Evolutionary conservation across 2,113 vertebrate species (phyloP).

Genomic region (Hystrix cristata): DNA sequence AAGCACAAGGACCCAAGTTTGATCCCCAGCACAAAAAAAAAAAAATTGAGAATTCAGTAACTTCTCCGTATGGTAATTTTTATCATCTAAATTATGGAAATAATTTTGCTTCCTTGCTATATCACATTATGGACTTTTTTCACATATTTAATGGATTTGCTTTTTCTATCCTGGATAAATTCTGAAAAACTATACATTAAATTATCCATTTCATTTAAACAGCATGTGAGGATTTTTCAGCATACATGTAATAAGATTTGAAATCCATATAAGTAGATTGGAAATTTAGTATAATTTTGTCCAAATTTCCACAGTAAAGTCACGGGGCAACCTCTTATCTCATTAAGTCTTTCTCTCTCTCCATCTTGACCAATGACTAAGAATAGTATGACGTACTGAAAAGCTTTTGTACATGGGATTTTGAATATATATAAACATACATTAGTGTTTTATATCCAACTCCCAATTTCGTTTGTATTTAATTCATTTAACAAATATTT

Average conservation of each 20-base stretch:
- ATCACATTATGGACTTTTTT: background rate
- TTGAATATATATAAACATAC: background rate
- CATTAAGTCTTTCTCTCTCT: background rate
- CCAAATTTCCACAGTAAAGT: constrained; percentile 12
- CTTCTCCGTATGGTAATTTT: background rate
- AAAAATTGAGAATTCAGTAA: background rate
- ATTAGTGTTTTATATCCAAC: background rate
- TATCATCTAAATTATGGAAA: constrained; percentile 11
- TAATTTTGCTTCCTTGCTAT: background rate
- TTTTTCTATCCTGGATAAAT: background rate
- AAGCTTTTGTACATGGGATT: background rate
- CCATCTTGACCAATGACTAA: background rate
- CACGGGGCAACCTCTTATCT: background rate
- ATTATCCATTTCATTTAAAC: background rate
- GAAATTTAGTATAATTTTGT: background rate
- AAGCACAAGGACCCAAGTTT: no score
- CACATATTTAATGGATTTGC: background rate
- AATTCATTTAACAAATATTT: constrained; percentile 2
- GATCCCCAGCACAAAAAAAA: no score
- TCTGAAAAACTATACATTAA: constrained; percentile 12
- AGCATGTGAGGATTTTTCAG: background rate
- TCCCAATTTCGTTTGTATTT: background rate
- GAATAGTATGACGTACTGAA: background rate
- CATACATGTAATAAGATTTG: background rate
- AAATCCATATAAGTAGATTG: background rate